phyloP scores from a whole-genome alignment of 2,113 vertebrate species.

The Halcyon senegalensis region DNA sequence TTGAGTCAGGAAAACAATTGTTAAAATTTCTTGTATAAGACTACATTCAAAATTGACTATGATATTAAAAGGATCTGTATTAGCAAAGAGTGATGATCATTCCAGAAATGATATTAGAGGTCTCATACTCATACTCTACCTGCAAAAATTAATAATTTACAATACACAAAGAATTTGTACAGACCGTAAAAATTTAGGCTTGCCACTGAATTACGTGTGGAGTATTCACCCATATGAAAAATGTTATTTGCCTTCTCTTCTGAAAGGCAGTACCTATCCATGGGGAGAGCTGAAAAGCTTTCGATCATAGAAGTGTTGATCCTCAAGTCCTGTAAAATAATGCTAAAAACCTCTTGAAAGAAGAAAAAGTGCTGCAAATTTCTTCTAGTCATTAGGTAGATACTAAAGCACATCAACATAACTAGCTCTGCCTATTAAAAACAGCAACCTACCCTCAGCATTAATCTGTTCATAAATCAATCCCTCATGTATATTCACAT shows the following conservation, averaged over 20 bases:
- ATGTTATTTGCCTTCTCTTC: background rate
- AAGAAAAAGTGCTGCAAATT: background rate
- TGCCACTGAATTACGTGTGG: background rate
- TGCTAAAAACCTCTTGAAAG: background rate
- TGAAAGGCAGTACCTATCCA: background rate
- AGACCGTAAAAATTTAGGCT: background rate
- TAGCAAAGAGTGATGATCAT: background rate
- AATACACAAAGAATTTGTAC: background rate
- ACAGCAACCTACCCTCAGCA: background rate
- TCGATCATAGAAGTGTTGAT: background rate
- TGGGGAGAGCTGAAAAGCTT: background rate
- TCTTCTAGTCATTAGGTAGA: background rate
- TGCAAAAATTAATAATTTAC: background rate
- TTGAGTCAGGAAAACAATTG: background rate
- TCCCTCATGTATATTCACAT: background rate
- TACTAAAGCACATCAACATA: background rate
- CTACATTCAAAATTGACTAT: background rate
- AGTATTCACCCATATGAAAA: background rate
- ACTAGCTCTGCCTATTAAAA: background rate
- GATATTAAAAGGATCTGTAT: background rate
- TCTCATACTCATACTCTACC: background rate
- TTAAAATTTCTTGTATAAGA: background rate
- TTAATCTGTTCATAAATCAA: background rate
- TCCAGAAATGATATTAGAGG: background rate
- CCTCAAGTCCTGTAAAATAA: background rate